phyloP scores from a whole-genome alignment of 1,140 invertebrate genomes.

The Panagrolaimus sp. region DNA sequence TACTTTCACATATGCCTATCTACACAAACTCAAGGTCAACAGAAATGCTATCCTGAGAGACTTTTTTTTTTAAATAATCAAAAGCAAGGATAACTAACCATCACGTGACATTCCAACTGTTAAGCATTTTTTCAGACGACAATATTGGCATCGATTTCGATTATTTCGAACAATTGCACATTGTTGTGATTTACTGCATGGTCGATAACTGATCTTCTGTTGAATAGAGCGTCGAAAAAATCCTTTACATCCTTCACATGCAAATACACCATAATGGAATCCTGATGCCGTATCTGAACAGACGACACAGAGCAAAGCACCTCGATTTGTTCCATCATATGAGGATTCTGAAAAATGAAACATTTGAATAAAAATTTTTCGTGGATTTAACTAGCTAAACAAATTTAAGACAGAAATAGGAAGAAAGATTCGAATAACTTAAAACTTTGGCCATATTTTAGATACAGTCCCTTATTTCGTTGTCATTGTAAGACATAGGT shows the following conservation, averaged over 20 bases:
- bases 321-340: background rate
- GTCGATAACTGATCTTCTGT: conserved; percentile 94
- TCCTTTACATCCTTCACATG: conserved; percentile 98
- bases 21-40: too few relatives aligned
- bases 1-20: too few relatives aligned
- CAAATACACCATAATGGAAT: conserved; percentile 98
- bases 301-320: conserved; percentile 78
- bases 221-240: conserved; percentile 78
- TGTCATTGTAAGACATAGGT: too few relatives aligned
- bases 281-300: conserved; percentile 98
- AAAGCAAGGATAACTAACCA: conserved; percentile 75
- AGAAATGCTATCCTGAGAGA: too few relatives aligned
- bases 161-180: conserved; percentile 92
- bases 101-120: conserved; percentile 95
- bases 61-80: background rate
- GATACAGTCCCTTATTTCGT: too few relatives aligned
- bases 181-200: conserved; percentile 94
- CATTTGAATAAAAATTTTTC: too few relatives aligned
- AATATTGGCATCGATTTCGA: conserved; percentile 92
- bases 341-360: conserved; percentile 3
- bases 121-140: conserved; percentile 93
- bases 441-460: too few relatives aligned
- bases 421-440: too few relatives aligned
- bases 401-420: too few relatives aligned
- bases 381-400: too few relatives aligned